Evolutionary conservation across 92 coral and sea anemone genomes (phyloP).

Genomic region (Muricea muricata): DNA sequence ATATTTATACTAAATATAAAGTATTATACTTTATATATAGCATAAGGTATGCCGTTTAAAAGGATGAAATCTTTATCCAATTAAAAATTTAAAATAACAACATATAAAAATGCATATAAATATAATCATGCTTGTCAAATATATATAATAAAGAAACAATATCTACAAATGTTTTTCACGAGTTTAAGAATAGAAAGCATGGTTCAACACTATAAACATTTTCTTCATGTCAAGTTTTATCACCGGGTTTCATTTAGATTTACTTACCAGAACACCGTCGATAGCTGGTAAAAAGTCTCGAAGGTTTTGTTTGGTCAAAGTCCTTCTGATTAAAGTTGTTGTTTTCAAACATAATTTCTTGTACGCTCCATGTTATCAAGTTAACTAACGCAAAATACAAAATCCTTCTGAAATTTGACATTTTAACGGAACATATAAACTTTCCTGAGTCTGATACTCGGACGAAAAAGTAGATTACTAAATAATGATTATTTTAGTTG

Average conservation of each 20-base stretch:
- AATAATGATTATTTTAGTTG: background rate
- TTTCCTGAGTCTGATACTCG: background rate
- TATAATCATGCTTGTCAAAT: too few species aligned
- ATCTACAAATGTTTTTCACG: too few species aligned
- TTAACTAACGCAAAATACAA: background rate
- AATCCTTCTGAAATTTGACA: background rate
- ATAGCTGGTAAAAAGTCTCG: background rate
- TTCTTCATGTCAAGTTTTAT: background rate
- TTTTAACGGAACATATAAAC: background rate
- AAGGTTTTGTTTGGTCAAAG: background rate
- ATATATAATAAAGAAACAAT: too few species aligned
- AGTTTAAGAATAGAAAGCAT: background rate
- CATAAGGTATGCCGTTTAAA: too few species aligned
- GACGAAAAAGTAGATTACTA: background rate
- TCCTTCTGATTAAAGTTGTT: background rate
- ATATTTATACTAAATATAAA: too few species aligned
- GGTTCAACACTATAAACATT: too few species aligned
- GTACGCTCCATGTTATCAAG: background rate
- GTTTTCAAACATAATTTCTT: background rate
- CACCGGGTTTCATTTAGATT: background rate
- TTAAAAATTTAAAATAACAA: too few species aligned
- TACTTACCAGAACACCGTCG: conserved; percentile 1
- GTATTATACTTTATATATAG: too few species aligned
- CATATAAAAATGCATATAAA: too few species aligned
- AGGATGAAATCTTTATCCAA: too few species aligned